Evolutionary conservation across 2,797 vertebrate genomes (phyloP).

Genomic region (Xerus rutilus): DNA sequence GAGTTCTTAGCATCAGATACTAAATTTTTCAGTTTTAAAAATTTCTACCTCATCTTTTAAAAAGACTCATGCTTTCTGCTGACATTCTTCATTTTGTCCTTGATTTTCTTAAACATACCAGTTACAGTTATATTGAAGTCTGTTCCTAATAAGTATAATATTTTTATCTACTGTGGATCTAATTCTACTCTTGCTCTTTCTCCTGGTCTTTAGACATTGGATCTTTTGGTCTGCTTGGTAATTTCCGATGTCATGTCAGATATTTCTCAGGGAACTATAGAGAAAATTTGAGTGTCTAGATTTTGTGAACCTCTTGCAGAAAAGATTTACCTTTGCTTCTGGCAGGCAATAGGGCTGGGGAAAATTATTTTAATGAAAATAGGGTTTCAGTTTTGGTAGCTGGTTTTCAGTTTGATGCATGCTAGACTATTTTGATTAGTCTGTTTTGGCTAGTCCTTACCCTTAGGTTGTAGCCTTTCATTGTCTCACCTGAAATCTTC

Average conservation of each 20-base stretch:
- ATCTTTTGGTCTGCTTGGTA: neutral
- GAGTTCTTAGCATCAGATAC: neutral
- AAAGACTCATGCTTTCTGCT: neutral
- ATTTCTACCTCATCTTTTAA: neutral
- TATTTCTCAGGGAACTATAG: neutral
- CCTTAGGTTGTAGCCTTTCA: neutral
- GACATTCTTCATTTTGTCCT: neutral
- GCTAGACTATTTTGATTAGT: neutral
- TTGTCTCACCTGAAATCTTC: neutral
- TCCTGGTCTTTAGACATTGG: neutral
- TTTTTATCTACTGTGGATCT: neutral
- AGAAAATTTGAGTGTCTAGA: slow-evolving; percentile 28
- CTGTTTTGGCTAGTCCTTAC: neutral
- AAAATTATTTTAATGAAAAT: neutral
- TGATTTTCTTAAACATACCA: neutral
- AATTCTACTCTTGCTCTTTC: neutral
- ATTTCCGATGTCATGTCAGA: neutral
- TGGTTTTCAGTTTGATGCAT: neutral
- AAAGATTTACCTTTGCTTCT: slow-evolving; percentile 24
- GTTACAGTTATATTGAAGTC: neutral
- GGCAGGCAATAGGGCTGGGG: neutral
- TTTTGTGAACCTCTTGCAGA: neutral
- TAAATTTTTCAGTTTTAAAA: neutral
- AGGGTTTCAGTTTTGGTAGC: neutral
- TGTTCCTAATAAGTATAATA: neutral